Evolutionary conservation across 2,113 vertebrate genomes (phyloP), one percentile per base, ranked within the genome.

Genomic region (Megaceryle maxima): DNA sequence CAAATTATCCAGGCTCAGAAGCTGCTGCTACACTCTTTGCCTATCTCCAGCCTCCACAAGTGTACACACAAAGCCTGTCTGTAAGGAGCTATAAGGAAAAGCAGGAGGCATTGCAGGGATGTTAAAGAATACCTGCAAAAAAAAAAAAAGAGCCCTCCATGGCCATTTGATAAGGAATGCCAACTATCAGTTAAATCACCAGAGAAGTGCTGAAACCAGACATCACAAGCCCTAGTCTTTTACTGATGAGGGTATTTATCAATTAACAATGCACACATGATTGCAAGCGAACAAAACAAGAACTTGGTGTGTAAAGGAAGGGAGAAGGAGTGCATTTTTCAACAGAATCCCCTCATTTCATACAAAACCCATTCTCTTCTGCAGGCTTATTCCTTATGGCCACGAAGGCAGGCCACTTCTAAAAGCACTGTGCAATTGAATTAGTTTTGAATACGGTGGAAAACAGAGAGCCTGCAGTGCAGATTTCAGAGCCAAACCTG

Each of bases 61-160:
- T 69, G n/a, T 18, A 48, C 20, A 1, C 15, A 19, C 9, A 55
- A 11, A 37, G 20, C 1, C 19, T 48, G 19, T 5, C 1, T 1
- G 12, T 55, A 44, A 44, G 44, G 48, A 55, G 48, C 13, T 48
- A 11, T 2, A 37, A 21, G 5, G 26, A 15, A 51, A 59, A 50
- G 33, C 26, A 83, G 44, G 13, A 67, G 31, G n/a, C 44, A 39
- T 46, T 64, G 81, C 51, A 25, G 43, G 25, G n/a, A 4, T 1
- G 7, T 4, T 33, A 46, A 87, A 62, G 16, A 73, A 62, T 12
- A 85, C 17, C 51, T 60, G 17, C 29, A 64, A n/a, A 86, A 43
- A 70, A 2, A 46, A 18, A 46, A 46, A 44, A 75, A 20, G 46
- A 26, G 13, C 59, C 2, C 7, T 53, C 14, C 48, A 43, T 29